These are phyloP conservation scores for Drosophila peninsularis DNA, from an alignment of 2,888 invertebrate genomes.

Conservation along the genomic window DNA sequence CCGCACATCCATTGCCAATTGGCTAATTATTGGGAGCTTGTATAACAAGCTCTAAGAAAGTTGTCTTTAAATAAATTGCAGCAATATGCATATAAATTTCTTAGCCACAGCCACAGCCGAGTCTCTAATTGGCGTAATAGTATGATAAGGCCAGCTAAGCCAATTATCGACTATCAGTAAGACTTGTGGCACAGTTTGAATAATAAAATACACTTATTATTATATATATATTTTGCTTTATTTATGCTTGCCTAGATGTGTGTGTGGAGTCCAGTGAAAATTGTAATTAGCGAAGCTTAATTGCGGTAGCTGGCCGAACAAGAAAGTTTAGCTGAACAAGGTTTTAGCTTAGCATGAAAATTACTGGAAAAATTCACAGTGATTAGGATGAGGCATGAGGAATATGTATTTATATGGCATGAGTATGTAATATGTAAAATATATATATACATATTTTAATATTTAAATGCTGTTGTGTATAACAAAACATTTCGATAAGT, in stretches of 20 bases:
- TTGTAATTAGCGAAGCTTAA: background rate
- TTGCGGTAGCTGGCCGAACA: background rate
- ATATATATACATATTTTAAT: too few relatives aligned
- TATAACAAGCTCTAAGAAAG: constrained; percentile 31
- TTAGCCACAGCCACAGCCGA: background rate
- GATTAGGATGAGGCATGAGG: background rate
- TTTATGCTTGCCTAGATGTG: too few relatives aligned
- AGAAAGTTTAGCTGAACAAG: background rate
- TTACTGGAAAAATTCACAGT: background rate
- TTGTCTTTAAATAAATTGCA: constrained; percentile 20
- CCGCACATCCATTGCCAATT: constrained; percentile 40
- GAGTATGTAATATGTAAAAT: too few relatives aligned
- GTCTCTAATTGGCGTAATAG: constrained; percentile 12
- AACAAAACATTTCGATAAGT: too few relatives aligned
- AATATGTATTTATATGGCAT: too few relatives aligned
- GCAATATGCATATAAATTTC: constrained; percentile 9
- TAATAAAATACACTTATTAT: constrained; percentile 7
- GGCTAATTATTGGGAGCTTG: constrained; percentile 59
- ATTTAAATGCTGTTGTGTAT: too few relatives aligned
- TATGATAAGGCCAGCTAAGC: constrained; percentile 5
- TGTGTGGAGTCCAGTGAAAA: background rate
- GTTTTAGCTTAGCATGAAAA: background rate
- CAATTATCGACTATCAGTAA: constrained; percentile 5
- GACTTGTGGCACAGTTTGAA: background rate
- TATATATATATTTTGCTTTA: background rate